phyloP scores from a whole-genome alignment of 2,113 vertebrate species.

The Zosterops hypoxanthus region DNA sequence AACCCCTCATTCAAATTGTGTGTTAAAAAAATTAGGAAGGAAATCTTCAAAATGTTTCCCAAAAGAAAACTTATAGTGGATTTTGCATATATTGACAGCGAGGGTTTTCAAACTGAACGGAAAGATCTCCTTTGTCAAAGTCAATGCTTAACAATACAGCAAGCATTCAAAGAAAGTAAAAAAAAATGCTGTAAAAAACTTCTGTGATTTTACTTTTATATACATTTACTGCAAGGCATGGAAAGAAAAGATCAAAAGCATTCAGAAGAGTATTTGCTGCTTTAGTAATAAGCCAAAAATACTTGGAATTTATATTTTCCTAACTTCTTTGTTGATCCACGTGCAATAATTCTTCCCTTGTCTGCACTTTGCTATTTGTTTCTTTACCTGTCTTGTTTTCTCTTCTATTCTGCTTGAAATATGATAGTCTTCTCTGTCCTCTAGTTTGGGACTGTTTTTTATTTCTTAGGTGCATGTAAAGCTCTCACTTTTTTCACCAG shows the following conservation, averaged over 20 bases:
- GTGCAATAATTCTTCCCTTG: background rate
- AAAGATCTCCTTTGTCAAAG: constrained; percentile 45
- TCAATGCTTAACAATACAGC: background rate
- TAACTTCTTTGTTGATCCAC: background rate
- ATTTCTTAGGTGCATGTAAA: background rate
- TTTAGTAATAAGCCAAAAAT: constrained; percentile 26
- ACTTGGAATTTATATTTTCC: constrained; percentile 35
- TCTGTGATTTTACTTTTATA: constrained; percentile 1
- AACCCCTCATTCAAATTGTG: background rate
- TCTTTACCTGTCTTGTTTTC: background rate
- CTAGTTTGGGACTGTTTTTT: background rate
- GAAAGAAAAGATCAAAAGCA: constrained; percentile 55
- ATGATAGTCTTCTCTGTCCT: background rate
- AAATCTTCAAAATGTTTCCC: constrained; percentile 35
- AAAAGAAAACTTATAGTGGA: constrained; percentile 9
- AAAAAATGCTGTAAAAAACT: constrained; percentile 31
- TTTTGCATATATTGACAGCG: constrained; percentile 47
- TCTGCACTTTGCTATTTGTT: background rate
- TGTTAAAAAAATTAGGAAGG: background rate
- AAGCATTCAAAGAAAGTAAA: constrained; percentile 16
- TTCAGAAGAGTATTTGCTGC: constrained; percentile 40
- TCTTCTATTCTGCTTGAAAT: background rate
- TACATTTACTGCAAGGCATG: background rate
- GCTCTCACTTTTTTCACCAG: background rate
- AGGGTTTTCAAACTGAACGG: constrained; percentile 4